Conservation (phyloP, 1,140 invertebrate genomes). For the Tyrophagus putrescentiae region DNA sequence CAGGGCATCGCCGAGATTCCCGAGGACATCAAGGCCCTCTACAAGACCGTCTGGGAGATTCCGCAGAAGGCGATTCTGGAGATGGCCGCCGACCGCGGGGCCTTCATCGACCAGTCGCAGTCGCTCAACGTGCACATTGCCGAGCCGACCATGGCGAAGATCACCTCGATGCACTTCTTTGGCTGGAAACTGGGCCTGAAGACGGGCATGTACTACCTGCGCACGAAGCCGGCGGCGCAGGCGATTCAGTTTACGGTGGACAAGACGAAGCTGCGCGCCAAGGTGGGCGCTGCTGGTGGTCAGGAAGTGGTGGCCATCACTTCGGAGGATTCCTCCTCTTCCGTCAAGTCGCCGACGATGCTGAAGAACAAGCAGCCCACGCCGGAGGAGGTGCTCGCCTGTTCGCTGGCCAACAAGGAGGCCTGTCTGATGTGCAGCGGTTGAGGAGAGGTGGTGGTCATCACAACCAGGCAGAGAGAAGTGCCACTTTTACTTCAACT, state of each 20-base stretch:
- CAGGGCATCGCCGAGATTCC: conserved; percentile 81
- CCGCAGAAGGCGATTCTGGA: conserved; percentile 81
- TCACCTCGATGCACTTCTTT: conserved; percentile 97
- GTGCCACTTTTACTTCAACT: too few species aligned
- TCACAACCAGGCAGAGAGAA: too few species aligned
- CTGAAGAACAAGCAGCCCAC: conserved; percentile 35
- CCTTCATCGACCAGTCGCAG: conserved; percentile 97
- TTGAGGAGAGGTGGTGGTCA: too few species aligned
- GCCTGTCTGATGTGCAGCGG: conserved; percentile 56
- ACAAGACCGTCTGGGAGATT: conserved; percentile 99
- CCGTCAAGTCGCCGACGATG: background rate
- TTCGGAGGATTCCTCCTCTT: background rate
- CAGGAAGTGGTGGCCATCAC: background rate
- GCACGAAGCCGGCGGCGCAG: conserved; percentile 88
- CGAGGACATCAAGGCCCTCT: conserved; percentile 69
- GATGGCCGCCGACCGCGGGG: conserved; percentile 94
- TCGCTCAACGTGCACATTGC: conserved; percentile 93
- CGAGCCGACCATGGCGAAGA: conserved; percentile 75
- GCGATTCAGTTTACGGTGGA: conserved; percentile 97
- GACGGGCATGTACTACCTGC: conserved; percentile 97
- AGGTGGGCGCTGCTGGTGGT: background rate
- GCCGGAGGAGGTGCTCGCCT: conserved; percentile 59
- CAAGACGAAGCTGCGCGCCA: conserved; percentile 51
- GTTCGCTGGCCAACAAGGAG: conserved; percentile 76
- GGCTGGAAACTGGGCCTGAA: conserved; percentile 87